Conservation (phyloP, 2,113 vertebrate genomes). For the Megalops atlanticus region DNA sequence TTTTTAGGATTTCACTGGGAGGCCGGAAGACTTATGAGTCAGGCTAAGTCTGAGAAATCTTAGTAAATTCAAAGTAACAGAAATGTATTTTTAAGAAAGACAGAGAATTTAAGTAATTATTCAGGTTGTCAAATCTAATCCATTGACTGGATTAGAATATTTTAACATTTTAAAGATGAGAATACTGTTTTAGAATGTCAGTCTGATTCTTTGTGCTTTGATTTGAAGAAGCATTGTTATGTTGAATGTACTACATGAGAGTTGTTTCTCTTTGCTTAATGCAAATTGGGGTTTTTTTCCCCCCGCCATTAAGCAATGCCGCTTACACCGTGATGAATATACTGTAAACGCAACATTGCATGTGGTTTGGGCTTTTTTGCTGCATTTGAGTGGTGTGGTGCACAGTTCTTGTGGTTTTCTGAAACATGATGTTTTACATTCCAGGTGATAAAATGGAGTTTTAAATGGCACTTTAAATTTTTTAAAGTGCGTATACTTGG, state of each 20-base stretch:
- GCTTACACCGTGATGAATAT: neutral
- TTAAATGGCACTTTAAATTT: too few species aligned
- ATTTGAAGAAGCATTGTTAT: neutral
- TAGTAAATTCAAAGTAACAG: neutral
- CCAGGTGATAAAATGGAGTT: too few species aligned
- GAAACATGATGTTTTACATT: conserved; percentile 4
- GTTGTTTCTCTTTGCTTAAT: too few species aligned
- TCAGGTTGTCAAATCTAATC: neutral
- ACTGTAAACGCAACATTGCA: conserved; percentile 17
- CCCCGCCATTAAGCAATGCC: neutral
- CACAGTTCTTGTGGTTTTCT: neutral
- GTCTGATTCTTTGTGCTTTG: neutral
- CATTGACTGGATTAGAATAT: neutral
- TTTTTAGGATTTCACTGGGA: neutral
- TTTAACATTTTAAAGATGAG: neutral
- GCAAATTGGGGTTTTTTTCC: neutral
- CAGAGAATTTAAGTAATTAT: neutral
- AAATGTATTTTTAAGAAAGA: neutral
- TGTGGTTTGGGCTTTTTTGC: conserved; percentile 12
- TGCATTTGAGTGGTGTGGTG: neutral
- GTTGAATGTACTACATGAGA: neutral
- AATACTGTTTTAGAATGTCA: neutral
- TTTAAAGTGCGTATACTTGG: neutral
- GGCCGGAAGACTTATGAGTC: neutral
- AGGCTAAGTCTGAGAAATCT: neutral